phyloP scores from a whole-genome alignment of 2,113 vertebrate species.

The Orientallactaga bullata region DNA sequence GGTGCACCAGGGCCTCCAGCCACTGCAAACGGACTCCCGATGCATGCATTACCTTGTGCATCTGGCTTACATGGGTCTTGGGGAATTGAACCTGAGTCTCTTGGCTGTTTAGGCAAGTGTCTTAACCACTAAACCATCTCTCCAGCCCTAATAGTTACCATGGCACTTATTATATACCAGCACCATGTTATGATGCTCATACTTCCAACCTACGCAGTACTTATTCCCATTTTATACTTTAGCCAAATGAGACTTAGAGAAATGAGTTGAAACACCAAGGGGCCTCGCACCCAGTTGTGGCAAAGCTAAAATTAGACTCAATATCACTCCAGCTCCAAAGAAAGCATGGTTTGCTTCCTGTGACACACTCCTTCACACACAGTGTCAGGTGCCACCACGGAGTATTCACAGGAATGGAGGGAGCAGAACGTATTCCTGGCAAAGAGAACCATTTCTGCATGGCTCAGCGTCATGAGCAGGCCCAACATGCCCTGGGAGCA shows the following conservation, averaged over 20 bases:
- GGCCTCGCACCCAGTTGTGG: background rate
- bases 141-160: too few relatives aligned
- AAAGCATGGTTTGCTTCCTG: background rate
- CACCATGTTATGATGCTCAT: background rate
- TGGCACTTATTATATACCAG: background rate
- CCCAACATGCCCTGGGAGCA: background rate
- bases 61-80: too few relatives aligned
- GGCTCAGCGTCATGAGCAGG: background rate
- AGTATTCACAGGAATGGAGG: background rate
- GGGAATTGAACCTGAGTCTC: too few relatives aligned
- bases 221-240: background rate
- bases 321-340: background rate
- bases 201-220: background rate
- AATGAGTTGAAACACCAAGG: background rate
- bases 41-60: too few relatives aligned
- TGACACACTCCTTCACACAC: background rate
- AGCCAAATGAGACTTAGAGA: background rate
- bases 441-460: background rate
- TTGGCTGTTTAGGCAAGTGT: too few relatives aligned
- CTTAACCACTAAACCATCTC: too few relatives aligned
- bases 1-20: too few relatives aligned
- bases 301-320: background rate
- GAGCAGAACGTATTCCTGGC: background rate
- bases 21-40: too few relatives aligned
- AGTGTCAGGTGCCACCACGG: accelerated